phyloP scores from a whole-genome alignment of 2,888 invertebrate species.

The Odontothrips loti region DNA sequence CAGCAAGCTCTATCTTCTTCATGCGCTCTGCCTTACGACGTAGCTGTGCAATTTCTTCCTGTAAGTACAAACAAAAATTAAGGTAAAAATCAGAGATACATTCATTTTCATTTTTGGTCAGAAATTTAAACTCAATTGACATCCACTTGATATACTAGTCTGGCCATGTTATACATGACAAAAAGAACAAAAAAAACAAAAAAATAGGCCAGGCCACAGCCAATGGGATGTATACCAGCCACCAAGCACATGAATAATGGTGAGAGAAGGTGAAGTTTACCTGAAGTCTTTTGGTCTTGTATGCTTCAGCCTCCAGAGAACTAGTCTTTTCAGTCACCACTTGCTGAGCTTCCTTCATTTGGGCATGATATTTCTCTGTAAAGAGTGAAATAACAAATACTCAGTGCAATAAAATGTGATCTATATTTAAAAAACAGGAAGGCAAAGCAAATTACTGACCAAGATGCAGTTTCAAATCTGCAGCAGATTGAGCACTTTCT shows the following conservation, averaged over 20 bases:
- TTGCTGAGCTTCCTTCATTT: conserved; percentile 95
- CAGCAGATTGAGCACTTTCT: conserved; percentile 94
- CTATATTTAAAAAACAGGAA: conserved; percentile 13
- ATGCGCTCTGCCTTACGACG: conserved; percentile 91
- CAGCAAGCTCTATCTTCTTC: conserved; percentile 95
- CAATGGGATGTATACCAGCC: too few relatives aligned
- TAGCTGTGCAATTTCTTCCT: conserved; percentile 90
- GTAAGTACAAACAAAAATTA: conserved; percentile 34
- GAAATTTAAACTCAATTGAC: too few relatives aligned
- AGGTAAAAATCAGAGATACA: conserved; percentile 12
- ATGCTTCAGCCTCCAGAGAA: conserved; percentile 91
- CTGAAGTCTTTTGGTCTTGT: conserved; percentile 91
- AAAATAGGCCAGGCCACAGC: too few relatives aligned
- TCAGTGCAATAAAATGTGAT: background rate
- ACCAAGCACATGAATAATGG: background rate
- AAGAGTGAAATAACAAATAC: conserved; percentile 36
- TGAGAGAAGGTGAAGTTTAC: conserved; percentile 47
- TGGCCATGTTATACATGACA: too few relatives aligned
- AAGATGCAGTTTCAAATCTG: conserved; percentile 92
- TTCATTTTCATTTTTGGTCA: too few relatives aligned
- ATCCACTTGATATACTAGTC: too few relatives aligned
- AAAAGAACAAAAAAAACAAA: background rate
- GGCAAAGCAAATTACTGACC: conserved; percentile 49
- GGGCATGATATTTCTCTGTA: conserved; percentile 92
- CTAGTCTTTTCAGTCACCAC: conserved; percentile 96